Percentiles rank a stretch among this genome's conserved stretches.
phyloP scores from a whole-genome alignment of 2,113 vertebrate species.

The Eubucco bourcierii region DNA sequence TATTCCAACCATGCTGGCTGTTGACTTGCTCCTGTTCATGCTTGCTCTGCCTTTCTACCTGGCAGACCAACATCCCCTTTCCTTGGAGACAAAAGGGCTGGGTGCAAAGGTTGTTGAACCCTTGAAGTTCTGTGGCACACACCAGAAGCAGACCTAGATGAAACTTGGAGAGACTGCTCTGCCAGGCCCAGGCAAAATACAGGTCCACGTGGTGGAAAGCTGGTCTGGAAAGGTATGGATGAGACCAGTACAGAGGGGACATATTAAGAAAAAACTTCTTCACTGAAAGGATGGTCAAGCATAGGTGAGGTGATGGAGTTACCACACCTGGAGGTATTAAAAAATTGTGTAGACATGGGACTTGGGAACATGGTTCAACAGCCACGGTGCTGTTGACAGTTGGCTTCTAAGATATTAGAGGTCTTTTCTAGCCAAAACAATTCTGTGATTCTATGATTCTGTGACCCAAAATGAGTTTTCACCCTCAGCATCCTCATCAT shows the following conservation, averaged over 20 bases:
- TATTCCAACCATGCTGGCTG: neutral
- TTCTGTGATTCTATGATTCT: too few species aligned
- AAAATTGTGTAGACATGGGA: too few species aligned
- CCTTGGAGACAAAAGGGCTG: conserved; percentile 76
- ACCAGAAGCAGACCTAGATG: conserved; percentile 67
- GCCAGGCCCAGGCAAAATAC: neutral
- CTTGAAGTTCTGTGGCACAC: conserved; percentile 71
- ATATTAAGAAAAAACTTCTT: too few species aligned
- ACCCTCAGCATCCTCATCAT: neutral
- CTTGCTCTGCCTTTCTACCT: neutral
- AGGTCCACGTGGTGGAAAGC: neutral
- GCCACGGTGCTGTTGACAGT: too few species aligned
- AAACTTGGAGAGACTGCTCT: neutral
- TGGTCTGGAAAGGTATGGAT: neutral
- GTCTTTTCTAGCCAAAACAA: too few species aligned
- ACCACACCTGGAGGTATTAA: too few species aligned
- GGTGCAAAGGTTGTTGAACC: conserved; percentile 75
- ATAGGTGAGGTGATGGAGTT: too few species aligned
- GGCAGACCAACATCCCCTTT: neutral
- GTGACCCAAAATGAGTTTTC: neutral
- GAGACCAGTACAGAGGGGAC: neutral
- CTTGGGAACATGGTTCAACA: too few species aligned
- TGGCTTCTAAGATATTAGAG: too few species aligned
- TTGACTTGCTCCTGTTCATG: neutral
- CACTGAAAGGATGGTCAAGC: too few species aligned